These are phyloP conservation scores for Cherax quadricarinatus DNA, from an alignment of 1,140 invertebrate species.

Conservation along the genomic window DNA sequence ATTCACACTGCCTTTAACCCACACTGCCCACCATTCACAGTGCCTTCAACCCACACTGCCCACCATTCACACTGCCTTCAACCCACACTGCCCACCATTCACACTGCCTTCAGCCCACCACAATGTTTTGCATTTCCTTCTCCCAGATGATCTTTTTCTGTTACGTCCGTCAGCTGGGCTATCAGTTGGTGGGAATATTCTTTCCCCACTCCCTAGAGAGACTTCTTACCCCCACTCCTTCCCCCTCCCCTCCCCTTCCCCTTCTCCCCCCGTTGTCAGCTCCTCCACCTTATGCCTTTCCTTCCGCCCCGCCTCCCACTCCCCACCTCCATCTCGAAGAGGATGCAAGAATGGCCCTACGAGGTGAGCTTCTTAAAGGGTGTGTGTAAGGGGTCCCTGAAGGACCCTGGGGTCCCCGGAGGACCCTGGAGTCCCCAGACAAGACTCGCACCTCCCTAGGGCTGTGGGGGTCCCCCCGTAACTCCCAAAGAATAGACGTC, in stretches of 20 bases:
- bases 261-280: too few relatives aligned
- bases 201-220: neutral
- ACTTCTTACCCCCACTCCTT: neutral
- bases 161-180: slow-evolving; percentile 45
- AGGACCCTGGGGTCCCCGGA: neutral
- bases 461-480: neutral
- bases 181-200: slow-evolving; percentile 25
- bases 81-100: too few relatives aligned
- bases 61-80: neutral
- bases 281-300: neutral
- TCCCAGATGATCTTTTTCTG: slow-evolving; percentile 58
- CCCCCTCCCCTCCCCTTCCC: neutral
- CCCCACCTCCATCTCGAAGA: neutral
- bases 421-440: neutral
- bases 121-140: slow-evolving; percentile 43
- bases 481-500: neutral
- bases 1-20: too few relatives aligned
- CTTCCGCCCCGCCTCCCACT: neutral
- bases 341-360: neutral
- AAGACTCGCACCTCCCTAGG: too few relatives aligned
- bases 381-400: neutral
- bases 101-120: neutral
- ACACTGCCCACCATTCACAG: too few relatives aligned
- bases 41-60: too few relatives aligned
- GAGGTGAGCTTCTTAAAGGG: neutral